A percentile compares a stretch with the other conserved stretches of the same genome.
Conservation (phyloP, 2,113 vertebrate genomes). For the Heteronetta atricapilla region DNA sequence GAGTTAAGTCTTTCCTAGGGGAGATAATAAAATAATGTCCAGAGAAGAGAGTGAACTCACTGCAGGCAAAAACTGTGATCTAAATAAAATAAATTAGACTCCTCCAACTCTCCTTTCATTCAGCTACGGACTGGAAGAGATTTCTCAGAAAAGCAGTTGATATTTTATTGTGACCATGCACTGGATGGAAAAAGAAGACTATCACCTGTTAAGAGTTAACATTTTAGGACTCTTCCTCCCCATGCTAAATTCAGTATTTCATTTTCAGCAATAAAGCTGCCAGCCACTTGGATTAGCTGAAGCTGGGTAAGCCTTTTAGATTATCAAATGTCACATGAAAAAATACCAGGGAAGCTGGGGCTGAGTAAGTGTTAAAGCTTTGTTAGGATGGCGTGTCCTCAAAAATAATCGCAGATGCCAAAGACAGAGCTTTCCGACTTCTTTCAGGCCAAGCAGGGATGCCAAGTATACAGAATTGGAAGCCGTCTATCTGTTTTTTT, state of each 20-base stretch:
- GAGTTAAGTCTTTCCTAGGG: background rate
- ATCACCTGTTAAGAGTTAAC: background rate
- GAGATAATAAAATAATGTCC: background rate
- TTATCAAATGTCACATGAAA: background rate
- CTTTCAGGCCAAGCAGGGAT: slow-evolving; percentile 46
- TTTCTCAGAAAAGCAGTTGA: background rate
- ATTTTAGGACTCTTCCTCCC: background rate
- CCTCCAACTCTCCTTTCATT: background rate
- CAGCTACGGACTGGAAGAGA: background rate
- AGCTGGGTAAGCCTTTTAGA: background rate
- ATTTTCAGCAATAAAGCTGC: background rate
- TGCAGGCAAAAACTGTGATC: background rate
- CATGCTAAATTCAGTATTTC: background rate
- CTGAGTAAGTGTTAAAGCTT: slow-evolving; percentile 37
- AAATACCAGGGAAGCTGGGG: background rate
- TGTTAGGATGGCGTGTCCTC: slow-evolving; percentile 32
- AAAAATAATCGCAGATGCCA: slow-evolving; percentile 33
- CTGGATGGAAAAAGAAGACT: background rate
- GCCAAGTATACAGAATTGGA: slow-evolving; percentile 54
- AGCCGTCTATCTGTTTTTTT: slow-evolving; percentile 22
- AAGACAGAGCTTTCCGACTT: slow-evolving; percentile 24
- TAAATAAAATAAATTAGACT: background rate
- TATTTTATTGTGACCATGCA: background rate
- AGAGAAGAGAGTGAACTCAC: background rate
- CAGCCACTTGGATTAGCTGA: background rate